A percentile compares a stretch with the other conserved stretches of the same genome.
Conservation (phyloP, 2,888 invertebrate genomes). For the Hipparchia semele region DNA sequence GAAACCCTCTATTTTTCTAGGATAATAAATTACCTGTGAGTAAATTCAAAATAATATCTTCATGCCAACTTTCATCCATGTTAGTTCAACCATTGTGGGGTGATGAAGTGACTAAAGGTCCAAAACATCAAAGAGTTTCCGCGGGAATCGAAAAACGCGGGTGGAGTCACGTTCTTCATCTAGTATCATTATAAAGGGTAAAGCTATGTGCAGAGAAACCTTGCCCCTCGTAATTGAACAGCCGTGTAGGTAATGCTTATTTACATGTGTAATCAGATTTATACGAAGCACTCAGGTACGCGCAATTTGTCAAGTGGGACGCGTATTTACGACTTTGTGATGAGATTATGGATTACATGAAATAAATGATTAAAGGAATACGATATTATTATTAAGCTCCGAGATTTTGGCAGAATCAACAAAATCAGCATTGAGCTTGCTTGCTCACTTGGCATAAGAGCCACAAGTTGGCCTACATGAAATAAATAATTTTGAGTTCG, state of each 20-base stretch:
- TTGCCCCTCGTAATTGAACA: constrained; percentile 2
- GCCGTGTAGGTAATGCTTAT: constrained; percentile 5
- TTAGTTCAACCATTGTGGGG: no score
- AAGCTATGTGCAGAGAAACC: neutral
- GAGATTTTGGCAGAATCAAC: no score
- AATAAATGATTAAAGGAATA: neutral
- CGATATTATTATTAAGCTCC: neutral
- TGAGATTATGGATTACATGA: neutral
- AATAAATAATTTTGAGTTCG: no score
- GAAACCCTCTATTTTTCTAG: no score
- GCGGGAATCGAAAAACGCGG: neutral
- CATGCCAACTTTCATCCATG: no score
- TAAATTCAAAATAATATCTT: no score
- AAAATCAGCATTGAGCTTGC: no score
- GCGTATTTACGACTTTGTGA: neutral
- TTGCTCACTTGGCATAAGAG: no score
- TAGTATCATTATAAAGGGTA: neutral
- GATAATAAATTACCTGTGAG: no score
- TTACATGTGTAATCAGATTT: constrained; percentile 14
- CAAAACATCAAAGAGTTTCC: no score
- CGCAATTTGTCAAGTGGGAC: neutral
- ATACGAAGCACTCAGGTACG: constrained; percentile 3
- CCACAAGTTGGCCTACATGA: no score
- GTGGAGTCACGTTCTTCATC: neutral
- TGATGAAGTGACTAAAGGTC: no score